Evolutionary conservation across 2,113 vertebrate species (phyloP).

Genomic region (Notarius quadriscutis): DNA sequence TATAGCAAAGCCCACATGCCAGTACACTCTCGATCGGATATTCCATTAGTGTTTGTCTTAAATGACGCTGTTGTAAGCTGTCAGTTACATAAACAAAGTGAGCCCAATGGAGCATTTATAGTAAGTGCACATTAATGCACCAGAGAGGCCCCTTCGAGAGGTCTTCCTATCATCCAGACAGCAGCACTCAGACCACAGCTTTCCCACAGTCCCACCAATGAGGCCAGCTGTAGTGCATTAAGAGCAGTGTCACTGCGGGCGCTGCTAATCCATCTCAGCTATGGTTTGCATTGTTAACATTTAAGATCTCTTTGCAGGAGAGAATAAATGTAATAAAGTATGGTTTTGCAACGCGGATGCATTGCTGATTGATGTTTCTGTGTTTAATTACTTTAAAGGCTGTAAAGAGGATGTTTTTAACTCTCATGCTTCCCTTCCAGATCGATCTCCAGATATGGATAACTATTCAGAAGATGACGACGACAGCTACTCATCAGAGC

Average conservation of each 20-base stretch:
- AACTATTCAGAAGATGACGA: constrained; percentile 69
- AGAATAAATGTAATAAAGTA: not conserved
- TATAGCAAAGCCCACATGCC: not conserved
- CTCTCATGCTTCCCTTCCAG: constrained; percentile 43
- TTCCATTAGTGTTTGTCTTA: constrained; percentile 33
- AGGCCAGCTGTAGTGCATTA: constrained; percentile 30
- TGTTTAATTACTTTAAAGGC: not conserved
- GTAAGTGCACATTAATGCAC: constrained; percentile 41
- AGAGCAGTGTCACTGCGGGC: not conserved
- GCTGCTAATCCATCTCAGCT: not conserved
- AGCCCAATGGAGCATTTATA: constrained; percentile 29
- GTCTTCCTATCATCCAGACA: constrained; percentile 24
- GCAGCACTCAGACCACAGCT: constrained; percentile 14
- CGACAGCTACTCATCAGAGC: constrained; percentile 66
- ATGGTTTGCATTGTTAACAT: constrained; percentile 1
- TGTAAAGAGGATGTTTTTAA: not conserved
- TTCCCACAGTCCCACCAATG: constrained; percentile 4
- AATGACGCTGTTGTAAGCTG: constrained; percentile 13
- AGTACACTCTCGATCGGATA: not conserved
- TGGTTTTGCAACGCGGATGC: not conserved
- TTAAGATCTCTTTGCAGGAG: not conserved
- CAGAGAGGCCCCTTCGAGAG: constrained; percentile 14
- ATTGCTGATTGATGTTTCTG: not conserved
- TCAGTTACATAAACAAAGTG: constrained; percentile 30
- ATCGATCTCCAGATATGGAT: constrained; percentile 66